Percentiles rank a stretch among this genome's conserved stretches.
Evolutionary conservation across 2,113 vertebrate genomes (phyloP).

Genomic region (Acanthisitta chloris): DNA sequence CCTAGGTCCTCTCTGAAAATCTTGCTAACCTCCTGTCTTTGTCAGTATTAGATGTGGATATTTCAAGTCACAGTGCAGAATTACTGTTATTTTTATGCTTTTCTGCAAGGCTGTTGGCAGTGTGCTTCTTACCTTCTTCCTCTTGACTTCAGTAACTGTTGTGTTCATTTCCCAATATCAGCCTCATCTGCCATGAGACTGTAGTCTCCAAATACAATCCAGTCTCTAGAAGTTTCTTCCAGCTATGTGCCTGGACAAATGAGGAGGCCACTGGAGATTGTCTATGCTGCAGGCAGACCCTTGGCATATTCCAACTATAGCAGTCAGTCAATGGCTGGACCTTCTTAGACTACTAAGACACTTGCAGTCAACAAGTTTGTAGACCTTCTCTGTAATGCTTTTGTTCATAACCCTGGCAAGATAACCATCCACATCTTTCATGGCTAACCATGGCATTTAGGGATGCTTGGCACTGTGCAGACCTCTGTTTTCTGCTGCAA

Average conservation of each 20-base stretch:
- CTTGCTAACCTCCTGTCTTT: not conserved
- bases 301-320: not conserved
- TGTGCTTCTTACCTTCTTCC: not conserved
- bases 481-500: not conserved
- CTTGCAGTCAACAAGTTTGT: not conserved
- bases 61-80: not conserved
- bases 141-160: not conserved
- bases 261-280: not conserved
- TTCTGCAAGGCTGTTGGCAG: not conserved
- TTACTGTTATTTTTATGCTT: not conserved
- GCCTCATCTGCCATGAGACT: not conserved
- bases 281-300: not conserved
- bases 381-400: not conserved
- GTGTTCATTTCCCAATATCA: rapidly evolving
- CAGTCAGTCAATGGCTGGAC: not conserved
- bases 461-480: not conserved
- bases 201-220: not conserved
- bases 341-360: not conserved
- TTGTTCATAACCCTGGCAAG: not conserved
- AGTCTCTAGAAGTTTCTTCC: not conserved
- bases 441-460: not conserved
- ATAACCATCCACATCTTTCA: not conserved
- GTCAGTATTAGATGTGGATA: not conserved
- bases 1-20: not conserved
- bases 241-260: not conserved